These are phyloP conservation scores for Eupithecia centaureata DNA, from an alignment of 2,888 invertebrate genomes.

Conservation along the genomic window DNA sequence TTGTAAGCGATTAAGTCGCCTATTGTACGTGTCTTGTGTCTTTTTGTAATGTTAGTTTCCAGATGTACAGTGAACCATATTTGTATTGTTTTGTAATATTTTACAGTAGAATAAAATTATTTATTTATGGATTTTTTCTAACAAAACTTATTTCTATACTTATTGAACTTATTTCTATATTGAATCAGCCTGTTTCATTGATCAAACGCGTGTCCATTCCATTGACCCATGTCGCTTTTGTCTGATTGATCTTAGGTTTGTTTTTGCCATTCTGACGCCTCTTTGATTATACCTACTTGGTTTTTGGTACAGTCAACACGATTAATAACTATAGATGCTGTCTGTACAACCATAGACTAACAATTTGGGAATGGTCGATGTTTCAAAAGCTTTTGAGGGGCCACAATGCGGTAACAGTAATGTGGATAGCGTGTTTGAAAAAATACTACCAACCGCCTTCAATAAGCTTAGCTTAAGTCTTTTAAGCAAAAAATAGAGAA, in stretches of 20 bases:
- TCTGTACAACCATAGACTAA: not conserved
- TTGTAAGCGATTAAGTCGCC: no score
- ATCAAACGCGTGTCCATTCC: not conserved
- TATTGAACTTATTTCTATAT: not conserved
- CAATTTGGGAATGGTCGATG: not conserved
- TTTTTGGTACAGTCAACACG: not conserved
- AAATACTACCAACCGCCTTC: no score
- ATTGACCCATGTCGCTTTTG: not conserved
- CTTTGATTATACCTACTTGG: not conserved
- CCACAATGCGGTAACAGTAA: not conserved
- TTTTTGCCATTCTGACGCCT: not conserved
- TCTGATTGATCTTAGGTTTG: not conserved
- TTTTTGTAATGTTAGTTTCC: no score
- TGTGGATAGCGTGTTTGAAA: no score
- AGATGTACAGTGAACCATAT: no score
- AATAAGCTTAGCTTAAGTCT: no score
- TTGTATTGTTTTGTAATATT: no score
- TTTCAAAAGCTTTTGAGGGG: not conserved
- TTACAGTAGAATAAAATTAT: no score
- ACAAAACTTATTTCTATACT: no score
- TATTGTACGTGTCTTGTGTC: no score
- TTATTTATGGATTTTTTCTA: no score
- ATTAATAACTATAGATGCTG: not conserved
- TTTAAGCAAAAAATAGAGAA: no score
- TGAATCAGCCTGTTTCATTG: not conserved